These are phyloP conservation scores for Atherix ibis DNA, from an alignment of 2,888 invertebrate species.

Conservation along the genomic window DNA sequence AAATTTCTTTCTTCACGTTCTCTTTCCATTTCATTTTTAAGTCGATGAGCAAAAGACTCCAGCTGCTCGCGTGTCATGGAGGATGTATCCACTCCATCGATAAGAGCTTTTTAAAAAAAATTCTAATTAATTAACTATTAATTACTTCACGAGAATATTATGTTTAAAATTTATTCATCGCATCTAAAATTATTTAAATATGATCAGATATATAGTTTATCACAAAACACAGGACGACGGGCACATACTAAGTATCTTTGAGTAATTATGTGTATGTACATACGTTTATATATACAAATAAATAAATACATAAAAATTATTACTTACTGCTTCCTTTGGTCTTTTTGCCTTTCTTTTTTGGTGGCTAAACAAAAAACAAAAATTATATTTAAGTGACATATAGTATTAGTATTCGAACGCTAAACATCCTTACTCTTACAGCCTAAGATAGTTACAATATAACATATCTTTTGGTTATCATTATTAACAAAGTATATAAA, in stretches of 20 bases:
- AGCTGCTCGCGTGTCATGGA: slow-evolving; percentile 88
- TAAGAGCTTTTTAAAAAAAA: slow-evolving; percentile 37
- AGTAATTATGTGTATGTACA: no score
- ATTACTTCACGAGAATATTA: not conserved
- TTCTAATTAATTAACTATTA: slow-evolving; percentile 1
- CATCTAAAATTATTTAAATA: slow-evolving; percentile 1
- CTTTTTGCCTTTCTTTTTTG: slow-evolving; percentile 28
- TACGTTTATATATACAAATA: no score
- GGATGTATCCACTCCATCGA: slow-evolving; percentile 84
- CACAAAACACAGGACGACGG: not conserved
- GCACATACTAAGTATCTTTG: not conserved
- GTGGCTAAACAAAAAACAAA: slow-evolving; percentile 21
- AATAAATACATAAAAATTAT: no score
- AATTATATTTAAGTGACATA: not conserved
- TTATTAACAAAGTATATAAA: no score
- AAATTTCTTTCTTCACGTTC: slow-evolving; percentile 92
- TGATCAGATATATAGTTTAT: not conserved
- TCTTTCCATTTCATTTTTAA: slow-evolving; percentile 81
- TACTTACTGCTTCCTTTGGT: slow-evolving; percentile 24
- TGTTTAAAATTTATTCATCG: not conserved
- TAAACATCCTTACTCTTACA: no score
- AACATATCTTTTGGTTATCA: no score
- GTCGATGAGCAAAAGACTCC: slow-evolving; percentile 69
- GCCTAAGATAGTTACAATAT: no score
- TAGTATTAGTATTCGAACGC: no score